These are phyloP conservation scores for Odontothrips loti DNA, from an alignment of 2,888 invertebrate genomes.

Conservation along the genomic window DNA sequence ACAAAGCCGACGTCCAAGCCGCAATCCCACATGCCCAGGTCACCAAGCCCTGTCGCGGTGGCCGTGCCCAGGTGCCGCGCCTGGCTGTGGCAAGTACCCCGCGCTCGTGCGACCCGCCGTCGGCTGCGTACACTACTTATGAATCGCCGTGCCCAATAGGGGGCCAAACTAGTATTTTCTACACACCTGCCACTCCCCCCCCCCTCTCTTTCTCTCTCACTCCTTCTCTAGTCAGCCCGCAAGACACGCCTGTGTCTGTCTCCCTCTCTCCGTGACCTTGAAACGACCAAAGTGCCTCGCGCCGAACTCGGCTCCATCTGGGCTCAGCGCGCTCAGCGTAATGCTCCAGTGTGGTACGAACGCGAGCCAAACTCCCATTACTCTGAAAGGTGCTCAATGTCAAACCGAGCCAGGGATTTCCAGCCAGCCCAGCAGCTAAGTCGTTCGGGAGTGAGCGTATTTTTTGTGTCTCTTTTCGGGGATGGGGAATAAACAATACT, in stretches of 20 bases:
- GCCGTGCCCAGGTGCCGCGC: no score
- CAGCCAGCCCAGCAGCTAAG: background rate
- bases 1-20: no score
- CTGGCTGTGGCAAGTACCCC: no score
- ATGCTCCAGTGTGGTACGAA: background rate
- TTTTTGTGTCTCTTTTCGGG: no score
- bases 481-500: no score
- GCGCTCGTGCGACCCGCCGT: no score
- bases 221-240: background rate
- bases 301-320: background rate
- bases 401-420: background rate
- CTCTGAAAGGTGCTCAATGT: background rate
- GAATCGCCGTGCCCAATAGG: no score
- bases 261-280: constrained; percentile 6
- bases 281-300: background rate
- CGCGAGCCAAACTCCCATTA: background rate
- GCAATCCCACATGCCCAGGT: no score
- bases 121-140: no score
- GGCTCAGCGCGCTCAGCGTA: background rate
- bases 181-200: background rate
- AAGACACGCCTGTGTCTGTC: background rate
- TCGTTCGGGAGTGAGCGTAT: background rate
- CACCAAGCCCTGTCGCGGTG: no score
- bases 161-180: no score
- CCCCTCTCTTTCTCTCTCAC: background rate